Base-by-base conservation (phyloP, 2,113 vertebrate genomes). In the Pseudois nayaur region DNA sequence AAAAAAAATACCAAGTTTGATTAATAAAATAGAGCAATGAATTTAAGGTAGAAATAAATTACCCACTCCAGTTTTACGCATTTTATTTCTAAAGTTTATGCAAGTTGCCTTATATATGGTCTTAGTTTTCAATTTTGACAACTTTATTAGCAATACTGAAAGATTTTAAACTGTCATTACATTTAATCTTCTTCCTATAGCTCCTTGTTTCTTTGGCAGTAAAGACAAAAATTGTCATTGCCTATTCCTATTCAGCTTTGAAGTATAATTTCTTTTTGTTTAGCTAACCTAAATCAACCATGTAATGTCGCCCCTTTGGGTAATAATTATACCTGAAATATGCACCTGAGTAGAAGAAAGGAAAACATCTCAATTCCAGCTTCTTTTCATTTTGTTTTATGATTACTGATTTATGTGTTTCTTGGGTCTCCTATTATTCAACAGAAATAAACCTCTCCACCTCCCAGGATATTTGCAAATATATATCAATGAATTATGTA, bases 91-190 rank as follows among this genome's bases (percentile, higher is more conserved):
- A 74, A 95, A 93, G 15, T 86, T 95, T 93, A 92, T 59, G 45
- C 14, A 91, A 89, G 50, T 96, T 96, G 25, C 31, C 21, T 92
- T 91, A 95, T 82, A 92, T 91, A 76, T 3, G 90, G 60, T 88
- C 90, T 98, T 98, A 93, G 78, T 98, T 98, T 98, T 98, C 96
- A 87, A 52, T 98, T 98, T 97, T 95, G 95, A 96, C 98, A 98
- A 91, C 86, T 98, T 98, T 98, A 97, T 97, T 98, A 93, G 94
- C 97, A 94, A 98, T 94, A 89, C 89, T 95, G 94, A 98, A 97
- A 88, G 57, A 91, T 97, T 98, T 98, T 98, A 98, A 98, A 89
- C 87, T 82, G 94, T 94, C 10, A 5, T 98, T 98, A 92, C 9
- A 11, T 82, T 74, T 97, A 94, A 97, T 93, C 81, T 97, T 93